Base-by-base conservation (phyloP, 2,797 vertebrate species). In the Cossypha dichroa region DNA sequence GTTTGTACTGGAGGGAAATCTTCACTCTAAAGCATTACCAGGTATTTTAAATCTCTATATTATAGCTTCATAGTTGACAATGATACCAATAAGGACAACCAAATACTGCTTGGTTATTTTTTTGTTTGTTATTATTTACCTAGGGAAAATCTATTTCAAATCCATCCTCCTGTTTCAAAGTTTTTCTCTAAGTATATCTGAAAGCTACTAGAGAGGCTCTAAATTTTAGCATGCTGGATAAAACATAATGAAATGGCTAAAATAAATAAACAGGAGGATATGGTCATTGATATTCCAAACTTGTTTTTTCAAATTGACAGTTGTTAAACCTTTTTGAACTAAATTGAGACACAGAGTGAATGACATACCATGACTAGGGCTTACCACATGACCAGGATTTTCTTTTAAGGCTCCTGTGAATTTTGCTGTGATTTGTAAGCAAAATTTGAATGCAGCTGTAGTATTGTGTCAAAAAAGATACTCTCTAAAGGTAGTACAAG, bases 191-290 rank as follows among this genome's bases (percentile, higher is more conserved):
- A 85, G 20, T 79, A 23, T 83, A 49, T 83, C 43, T 92, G 87
- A 85, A 96, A 95, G 36, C 66, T 64, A 43, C 34, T 40, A 52
- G 13, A 29, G 33, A 94, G 49, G 40, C 45, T 91, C 19, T 86
- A 87, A 88, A 94, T 94, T 84, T 93, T 77, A 97, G 22, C 41
- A 79, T 19, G 43, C 16, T 78, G 70, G 31, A 96, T 86, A 92
- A 96, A 96, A 83, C 33, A 67, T 56, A 90, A 92, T 74, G 92
- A 94, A 96, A 83, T 4, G 25, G 34, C 25, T 79, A 88, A 97
- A 96, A 97, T 97, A 88, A 96, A 94, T 96, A 87, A 73, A 70
- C 12, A 95, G 51, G 43, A 80, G 87, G 43, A 95, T 14, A n/a
- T 54, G 15, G 38, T 83, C 46, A 90, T 94, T 96, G 62, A 51